phyloP scores from a whole-genome alignment of 2,797 vertebrate species.

The Poliocrania exsul region DNA sequence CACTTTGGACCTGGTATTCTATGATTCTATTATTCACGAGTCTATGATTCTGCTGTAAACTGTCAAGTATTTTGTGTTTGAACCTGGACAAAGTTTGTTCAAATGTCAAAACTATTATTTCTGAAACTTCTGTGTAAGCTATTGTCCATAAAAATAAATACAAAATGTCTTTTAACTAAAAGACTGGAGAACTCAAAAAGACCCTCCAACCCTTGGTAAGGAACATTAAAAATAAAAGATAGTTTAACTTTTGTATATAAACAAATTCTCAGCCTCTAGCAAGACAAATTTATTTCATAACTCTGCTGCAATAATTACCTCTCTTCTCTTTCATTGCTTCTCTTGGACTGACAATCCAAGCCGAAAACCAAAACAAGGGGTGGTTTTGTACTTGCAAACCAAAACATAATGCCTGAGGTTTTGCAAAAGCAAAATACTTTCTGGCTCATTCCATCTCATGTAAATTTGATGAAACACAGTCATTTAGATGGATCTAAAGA shows the following conservation, averaged over 20 bases:
- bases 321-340: background rate
- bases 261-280: background rate
- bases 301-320: background rate
- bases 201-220: background rate
- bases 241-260: background rate
- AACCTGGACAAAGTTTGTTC: background rate
- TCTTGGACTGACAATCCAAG: background rate
- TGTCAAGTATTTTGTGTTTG: background rate
- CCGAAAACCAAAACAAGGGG: background rate
- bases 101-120: background rate
- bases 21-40: background rate
- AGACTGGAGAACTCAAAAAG: background rate
- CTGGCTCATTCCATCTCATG: background rate
- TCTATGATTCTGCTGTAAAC: background rate
- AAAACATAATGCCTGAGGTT: slow-evolving; percentile 15
- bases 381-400: slow-evolving; percentile 21
- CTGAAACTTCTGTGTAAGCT: background rate
- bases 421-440: slow-evolving; percentile 7
- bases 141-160: background rate
- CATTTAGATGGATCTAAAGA: background rate
- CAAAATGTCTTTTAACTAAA: background rate
- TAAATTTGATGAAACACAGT: background rate
- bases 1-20: background rate
- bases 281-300: background rate
- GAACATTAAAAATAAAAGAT: background rate